phyloP scores from a whole-genome alignment of 2,888 invertebrate species.

The Frankliniella intonsa region DNA sequence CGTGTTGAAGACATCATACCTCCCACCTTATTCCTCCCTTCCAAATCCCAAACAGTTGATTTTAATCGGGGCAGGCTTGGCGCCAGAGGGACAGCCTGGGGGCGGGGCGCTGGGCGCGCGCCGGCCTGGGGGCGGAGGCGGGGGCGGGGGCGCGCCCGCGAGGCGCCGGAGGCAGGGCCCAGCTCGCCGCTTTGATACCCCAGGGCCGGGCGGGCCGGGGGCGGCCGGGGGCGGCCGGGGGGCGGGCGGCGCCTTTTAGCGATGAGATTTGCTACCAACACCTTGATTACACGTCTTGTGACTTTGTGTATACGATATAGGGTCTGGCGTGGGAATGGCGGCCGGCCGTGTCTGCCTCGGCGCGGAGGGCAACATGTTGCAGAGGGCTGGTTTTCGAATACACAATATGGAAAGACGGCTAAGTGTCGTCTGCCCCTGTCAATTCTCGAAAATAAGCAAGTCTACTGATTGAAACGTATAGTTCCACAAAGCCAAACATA shows the following conservation, averaged over 20 bases:
- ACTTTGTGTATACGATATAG: background rate
- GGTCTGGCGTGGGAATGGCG: slow-evolving; percentile 5
- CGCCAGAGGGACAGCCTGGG: background rate
- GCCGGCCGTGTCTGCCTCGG: too few relatives aligned
- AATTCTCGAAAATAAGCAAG: too few relatives aligned
- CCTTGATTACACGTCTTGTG: slow-evolving; percentile 16
- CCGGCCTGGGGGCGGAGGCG: slow-evolving; percentile 19
- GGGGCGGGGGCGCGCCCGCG: slow-evolving; percentile 8
- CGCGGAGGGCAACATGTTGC: too few relatives aligned
- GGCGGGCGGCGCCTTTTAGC: slow-evolving; percentile 4
- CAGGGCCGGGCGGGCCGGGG: background rate
- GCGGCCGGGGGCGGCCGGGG: background rate
- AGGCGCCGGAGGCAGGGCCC: slow-evolving; percentile 8
- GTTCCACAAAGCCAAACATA: too few relatives aligned
- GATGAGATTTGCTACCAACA: slow-evolving; percentile 22
- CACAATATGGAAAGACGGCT: too few relatives aligned
- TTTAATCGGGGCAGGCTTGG: slow-evolving; percentile 3
- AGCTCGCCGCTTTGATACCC: background rate
- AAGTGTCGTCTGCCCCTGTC: too few relatives aligned
- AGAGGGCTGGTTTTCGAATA: too few relatives aligned
- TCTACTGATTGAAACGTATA: too few relatives aligned
- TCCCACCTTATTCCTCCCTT: too few relatives aligned
- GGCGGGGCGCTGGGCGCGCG: slow-evolving; percentile 16
- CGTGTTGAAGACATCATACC: background rate
- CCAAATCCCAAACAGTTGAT: background rate